Conservation (phyloP, 2,797 vertebrate species). For the Erpetoichthys calabaricus region DNA sequence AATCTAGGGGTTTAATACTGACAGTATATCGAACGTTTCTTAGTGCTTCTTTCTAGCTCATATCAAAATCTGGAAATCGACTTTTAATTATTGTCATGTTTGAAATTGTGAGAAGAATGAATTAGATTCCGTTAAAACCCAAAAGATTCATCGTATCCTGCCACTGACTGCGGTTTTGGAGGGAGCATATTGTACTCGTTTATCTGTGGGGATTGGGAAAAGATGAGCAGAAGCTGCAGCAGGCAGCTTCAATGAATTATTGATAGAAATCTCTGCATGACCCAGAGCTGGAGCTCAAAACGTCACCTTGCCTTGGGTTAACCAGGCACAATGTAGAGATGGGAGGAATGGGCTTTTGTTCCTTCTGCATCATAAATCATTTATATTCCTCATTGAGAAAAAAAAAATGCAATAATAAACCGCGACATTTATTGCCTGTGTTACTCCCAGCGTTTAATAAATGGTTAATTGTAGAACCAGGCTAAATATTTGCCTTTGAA, state of each 20-base stretch:
- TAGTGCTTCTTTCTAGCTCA: too few species aligned
- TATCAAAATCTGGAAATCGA: too few species aligned
- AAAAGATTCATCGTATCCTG: too few species aligned
- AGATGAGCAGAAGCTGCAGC: conserved; percentile 55
- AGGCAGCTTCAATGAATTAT: conserved; percentile 51
- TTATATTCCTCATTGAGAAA: not conserved
- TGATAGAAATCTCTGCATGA: conserved; percentile 59
- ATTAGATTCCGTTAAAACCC: too few species aligned
- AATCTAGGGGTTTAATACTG: too few species aligned
- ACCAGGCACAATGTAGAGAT: conserved; percentile 42
- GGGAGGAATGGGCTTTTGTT: conserved; percentile 17
- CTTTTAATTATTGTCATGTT: too few species aligned
- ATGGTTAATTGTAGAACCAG: too few species aligned
- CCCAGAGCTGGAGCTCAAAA: conserved; percentile 30
- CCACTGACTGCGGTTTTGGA: conserved; percentile 12
- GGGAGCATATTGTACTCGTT: conserved; percentile 50
- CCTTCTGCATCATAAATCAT: conserved; percentile 5
- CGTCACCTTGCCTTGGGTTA: conserved; percentile 49
- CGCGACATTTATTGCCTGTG: too few species aligned
- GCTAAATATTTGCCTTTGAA: too few species aligned
- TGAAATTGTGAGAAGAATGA: too few species aligned
- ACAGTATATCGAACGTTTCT: too few species aligned
- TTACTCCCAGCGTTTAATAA: too few species aligned
- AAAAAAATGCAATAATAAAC: not conserved
- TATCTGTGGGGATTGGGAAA: conserved; percentile 43